Conservation (phyloP, 1,140 invertebrate species). For the Pentalonia nigronervosa region DNA sequence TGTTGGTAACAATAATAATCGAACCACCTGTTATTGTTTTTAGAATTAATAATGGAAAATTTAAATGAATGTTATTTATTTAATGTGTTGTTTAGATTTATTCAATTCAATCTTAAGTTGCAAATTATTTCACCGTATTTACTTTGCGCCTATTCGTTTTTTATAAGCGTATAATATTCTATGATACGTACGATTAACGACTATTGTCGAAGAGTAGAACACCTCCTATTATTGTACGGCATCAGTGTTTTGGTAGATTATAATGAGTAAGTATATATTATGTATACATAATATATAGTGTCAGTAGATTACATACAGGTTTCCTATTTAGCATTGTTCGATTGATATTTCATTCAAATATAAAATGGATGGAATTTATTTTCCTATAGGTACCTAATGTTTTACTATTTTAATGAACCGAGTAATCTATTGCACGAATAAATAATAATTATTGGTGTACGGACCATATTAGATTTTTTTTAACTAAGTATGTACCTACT, state of each 20-base stretch:
- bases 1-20: not conserved
- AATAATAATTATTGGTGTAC: not conserved
- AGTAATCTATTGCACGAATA: not conserved
- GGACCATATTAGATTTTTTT: not conserved
- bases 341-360: constrained; percentile 22
- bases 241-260: not conserved
- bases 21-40: not conserved
- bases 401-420: not conserved
- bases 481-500: not conserved
- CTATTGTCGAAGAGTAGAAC: not conserved
- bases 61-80: not conserved
- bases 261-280: not conserved
- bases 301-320: not conserved
- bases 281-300: not conserved
- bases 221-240: not conserved
- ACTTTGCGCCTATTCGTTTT: not conserved
- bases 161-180: not conserved
- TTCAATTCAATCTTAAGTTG: not conserved
- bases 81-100: not conserved
- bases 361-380: not conserved
- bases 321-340: not conserved
- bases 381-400: not conserved
- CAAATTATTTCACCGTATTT: not conserved
- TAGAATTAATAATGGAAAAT: not conserved
- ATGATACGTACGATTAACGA: not conserved